These are phyloP conservation scores for Mormyrops attenuatus DNA, from an alignment of 2,797 vertebrate species.

Conservation along the genomic window DNA sequence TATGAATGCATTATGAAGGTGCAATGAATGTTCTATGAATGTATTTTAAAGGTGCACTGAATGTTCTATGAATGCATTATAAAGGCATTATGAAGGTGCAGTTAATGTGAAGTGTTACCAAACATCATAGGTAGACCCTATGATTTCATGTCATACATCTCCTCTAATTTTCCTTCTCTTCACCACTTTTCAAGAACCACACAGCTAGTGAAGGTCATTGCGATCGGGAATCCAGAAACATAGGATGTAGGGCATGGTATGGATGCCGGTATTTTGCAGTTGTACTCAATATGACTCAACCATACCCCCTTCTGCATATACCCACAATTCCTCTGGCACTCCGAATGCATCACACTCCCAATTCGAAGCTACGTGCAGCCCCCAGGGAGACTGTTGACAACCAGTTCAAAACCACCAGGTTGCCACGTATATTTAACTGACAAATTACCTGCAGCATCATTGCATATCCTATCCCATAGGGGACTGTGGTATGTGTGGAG, in stretches of 20 bases:
- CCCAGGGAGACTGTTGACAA: not conserved
- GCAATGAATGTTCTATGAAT: too few species aligned
- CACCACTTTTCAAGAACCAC: not conserved
- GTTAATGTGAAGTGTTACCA: not conserved
- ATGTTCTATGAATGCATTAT: too few species aligned
- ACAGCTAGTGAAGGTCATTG: not conserved
- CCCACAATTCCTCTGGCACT: not conserved
- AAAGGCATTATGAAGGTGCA: not conserved
- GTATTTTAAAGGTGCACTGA: too few species aligned
- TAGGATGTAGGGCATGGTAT: not conserved
- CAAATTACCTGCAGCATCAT: not conserved
- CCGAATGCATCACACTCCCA: not conserved
- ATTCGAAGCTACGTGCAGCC: not conserved
- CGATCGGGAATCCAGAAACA: not conserved
- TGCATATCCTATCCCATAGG: not conserved
- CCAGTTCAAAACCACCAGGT: not conserved
- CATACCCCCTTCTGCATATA: not conserved
- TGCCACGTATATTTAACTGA: not conserved
- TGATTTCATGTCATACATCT: not conserved
- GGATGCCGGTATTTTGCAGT: not conserved
- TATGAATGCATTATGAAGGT: not conserved
- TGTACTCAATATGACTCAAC: not conserved
- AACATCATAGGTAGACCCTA: not conserved
- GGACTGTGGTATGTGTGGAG: not conserved
- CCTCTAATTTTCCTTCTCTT: not conserved